Base-by-base conservation (phyloP, 1,140 invertebrate species). In the Drosophila erecta region DNA sequence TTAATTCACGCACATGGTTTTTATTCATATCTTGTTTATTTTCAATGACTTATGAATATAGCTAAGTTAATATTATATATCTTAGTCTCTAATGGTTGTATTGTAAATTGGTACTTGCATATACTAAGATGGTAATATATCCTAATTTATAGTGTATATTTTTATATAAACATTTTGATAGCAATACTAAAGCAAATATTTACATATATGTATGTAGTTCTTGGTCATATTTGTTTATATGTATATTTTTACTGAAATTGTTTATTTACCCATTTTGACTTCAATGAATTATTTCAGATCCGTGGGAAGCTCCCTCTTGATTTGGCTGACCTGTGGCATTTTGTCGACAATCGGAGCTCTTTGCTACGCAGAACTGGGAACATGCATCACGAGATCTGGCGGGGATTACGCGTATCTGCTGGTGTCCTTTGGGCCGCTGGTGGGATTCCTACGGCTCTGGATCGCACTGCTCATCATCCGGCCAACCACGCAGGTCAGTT, bases 341-440 rank as follows among this genome's bases (percentile, higher is more conserved):
- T 94, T 97, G 65, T 97, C 95, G 4, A 95, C 95, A 7, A 92
- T 97, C 50, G 96, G 96, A 8, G 96, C 96, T 1, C 93, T 97
- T 1, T 97, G 96, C 87, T 98, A 97, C 89, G 96, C 96, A 0
- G 97, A 98, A 92, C 93, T 98, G 53, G 96, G 96, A 14, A 96
- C 96, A 0, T 95, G 95, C 46, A 96, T 98, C 78, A 95, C 93
- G 54, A 94, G 96, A 81, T 97, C 97, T 4, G 97, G 97, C 17
- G 97, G 96, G 43, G 97, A 98, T 91, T 98, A 97, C 92, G 96
- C 96, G 3, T 98, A 98, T 92, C 96, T 97, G 41, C 94, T 96
- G 86, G 95, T 95, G 24, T 96, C 97, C 33, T 98, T 98, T 91
- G 97, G 97, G 2, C 96, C 96, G n/a, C 93, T 98, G 11, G 95